Conservation (phyloP, 2,888 invertebrate genomes). For the Pachliopta kotzebuea region DNA sequence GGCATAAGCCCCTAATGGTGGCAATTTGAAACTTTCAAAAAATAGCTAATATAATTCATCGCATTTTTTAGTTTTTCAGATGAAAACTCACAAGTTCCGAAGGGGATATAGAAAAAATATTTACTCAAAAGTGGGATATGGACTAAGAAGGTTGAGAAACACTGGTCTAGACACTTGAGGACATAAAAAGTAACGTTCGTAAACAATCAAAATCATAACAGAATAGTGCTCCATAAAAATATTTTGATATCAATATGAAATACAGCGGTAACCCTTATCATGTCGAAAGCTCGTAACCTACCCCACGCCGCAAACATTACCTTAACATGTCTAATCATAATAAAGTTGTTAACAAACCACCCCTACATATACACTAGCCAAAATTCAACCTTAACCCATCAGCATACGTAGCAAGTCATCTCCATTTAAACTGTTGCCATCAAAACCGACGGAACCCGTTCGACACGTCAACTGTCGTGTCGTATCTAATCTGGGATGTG, state of each 20-base stretch:
- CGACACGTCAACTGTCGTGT: slow-evolving; percentile 26
- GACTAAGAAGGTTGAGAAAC: too few species aligned
- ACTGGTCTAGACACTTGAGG: too few species aligned
- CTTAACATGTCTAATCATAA: slow-evolving; percentile 26
- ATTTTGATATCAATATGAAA: slow-evolving; percentile 26
- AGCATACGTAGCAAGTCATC: background rate
- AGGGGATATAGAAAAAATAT: too few species aligned
- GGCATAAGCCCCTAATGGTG: too few species aligned
- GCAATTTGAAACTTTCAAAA: too few species aligned
- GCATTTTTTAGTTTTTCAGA: too few species aligned
- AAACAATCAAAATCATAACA: too few species aligned
- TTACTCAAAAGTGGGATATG: too few species aligned
- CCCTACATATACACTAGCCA: background rate
- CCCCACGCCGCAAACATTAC: slow-evolving; percentile 28
- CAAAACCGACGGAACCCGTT: slow-evolving; percentile 9
- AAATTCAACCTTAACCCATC: slow-evolving; percentile 4
- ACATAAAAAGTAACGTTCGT: too few species aligned
- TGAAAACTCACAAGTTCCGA: too few species aligned
- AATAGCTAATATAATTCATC: too few species aligned
- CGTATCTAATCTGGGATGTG: slow-evolving; percentile 25
- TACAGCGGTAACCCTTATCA: slow-evolving; percentile 32
- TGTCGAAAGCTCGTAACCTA: slow-evolving; percentile 32
- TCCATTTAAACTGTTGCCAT: slow-evolving; percentile 4
- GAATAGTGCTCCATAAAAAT: background rate
- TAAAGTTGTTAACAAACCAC: slow-evolving; percentile 1